Evolutionary conservation across 2,888 invertebrate species (phyloP), one percentile per base, ranked within the genome.

Genomic region (Acanthopleura granulata): DNA sequence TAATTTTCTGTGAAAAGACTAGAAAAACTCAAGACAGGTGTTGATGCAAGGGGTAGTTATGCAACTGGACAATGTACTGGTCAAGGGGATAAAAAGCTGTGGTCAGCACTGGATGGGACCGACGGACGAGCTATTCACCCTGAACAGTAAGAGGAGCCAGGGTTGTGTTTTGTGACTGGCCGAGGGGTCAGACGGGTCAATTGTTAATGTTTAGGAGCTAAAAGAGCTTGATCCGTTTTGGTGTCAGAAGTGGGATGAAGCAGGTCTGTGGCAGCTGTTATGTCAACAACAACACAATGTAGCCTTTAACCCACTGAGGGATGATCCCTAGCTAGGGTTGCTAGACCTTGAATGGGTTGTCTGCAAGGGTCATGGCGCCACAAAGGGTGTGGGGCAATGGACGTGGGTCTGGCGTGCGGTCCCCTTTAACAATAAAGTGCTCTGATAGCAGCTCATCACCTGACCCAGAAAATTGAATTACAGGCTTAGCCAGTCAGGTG

Each of bases 381-480:
- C n/a, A n/a, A 51, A 51, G 14, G 51, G 51, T 51, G 51, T 51
- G 51, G 18, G 14, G 51, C 51, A 14, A 51, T 51, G 14, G 51
- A 51, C 14, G 14, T 18, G 51, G 51, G 18, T 51, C n/a, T n/a
- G n/a, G n/a, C n/a, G 18, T 51, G 14, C 51, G 14, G 18, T 51
- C 18, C 18, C 51, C 18, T 51, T 51, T 51, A 14, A 51, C 18
- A 14, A 14, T 51, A 15, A 51, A 51, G 14, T 51, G 14, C 14
- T 14, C 51, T 51, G 14, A 51, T n/a, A 18, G 51, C 51, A 51
- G 51, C 14, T 51, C 18, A 51, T 51, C 18, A 15, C 51, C 14
- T 51, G 51, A 51, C 51, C 51, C 51, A 51, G 51, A 51, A 51
- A 51, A 51, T 51, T 51, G 51, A 51, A 51, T 51, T 18, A 51